Evolutionary conservation across 2,888 invertebrate species (phyloP).

Genomic region (Geophilus truncorum): DNA sequence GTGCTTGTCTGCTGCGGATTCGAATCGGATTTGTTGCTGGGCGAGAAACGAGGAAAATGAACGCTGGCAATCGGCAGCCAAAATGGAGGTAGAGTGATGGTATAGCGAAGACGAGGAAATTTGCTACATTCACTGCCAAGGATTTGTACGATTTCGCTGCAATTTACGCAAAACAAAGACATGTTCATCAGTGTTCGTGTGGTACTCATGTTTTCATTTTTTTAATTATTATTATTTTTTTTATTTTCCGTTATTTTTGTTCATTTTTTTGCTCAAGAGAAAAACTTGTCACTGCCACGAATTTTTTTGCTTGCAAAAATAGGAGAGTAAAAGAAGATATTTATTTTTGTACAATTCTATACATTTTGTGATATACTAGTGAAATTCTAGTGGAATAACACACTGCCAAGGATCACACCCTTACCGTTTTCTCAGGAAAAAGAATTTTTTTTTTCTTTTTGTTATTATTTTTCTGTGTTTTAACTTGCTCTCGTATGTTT

Average conservation of each 20-base stretch:
- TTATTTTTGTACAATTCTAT: background rate
- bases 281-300: background rate
- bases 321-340: no score
- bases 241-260: background rate
- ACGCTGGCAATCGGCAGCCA: background rate
- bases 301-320: background rate
- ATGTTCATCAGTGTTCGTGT: no score
- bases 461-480: background rate
- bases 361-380: background rate
- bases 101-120: background rate
- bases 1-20: background rate
- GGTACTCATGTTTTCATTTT: no score
- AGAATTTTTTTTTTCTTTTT: background rate
- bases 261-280: background rate
- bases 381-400: background rate
- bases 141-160: background rate
- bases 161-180: background rate
- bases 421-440: conserved; percentile 5
- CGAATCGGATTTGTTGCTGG: background rate
- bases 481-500: background rate
- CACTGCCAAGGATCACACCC: background rate
- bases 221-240: no score
- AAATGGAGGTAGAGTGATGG: conserved; percentile 7
- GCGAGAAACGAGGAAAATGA: background rate
- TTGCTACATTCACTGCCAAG: conserved; percentile 2